Conservation (phyloP, 2,113 vertebrate genomes). For the Sterrhoptilus dennistouni region DNA sequence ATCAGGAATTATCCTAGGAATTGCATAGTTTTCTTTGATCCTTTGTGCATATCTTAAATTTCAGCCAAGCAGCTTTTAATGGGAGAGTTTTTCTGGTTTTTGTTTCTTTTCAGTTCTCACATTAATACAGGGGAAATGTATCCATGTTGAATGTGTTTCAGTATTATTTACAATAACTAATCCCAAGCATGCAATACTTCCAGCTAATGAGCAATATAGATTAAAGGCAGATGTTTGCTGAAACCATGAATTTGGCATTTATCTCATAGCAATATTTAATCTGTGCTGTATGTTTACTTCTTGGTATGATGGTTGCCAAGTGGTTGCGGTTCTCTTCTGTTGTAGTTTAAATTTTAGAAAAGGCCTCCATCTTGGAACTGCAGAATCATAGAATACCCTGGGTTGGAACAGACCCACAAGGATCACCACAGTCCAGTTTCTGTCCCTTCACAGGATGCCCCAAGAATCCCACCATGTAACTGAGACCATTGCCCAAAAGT, state of each 20-base stretch:
- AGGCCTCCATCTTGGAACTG: neutral
- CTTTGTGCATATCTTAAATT: neutral
- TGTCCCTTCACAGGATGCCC: neutral
- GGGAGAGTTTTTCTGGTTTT: neutral
- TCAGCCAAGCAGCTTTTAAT: neutral
- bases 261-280: neutral
- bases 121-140: neutral
- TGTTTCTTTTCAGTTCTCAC: neutral
- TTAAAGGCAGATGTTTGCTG: slow-evolving; percentile 3
- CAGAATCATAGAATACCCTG: neutral
- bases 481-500: neutral
- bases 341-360: neutral
- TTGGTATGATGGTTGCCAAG: neutral
- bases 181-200: neutral
- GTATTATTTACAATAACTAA: slow-evolving; percentile 8
- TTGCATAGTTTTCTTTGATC: neutral
- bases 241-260: neutral
- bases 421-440: neutral
- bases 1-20: neutral
- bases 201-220: slow-evolving; percentile 1
- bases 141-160: neutral
- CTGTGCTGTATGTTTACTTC: neutral
- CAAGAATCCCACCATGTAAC: neutral
- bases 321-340: neutral
- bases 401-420: neutral